Evolutionary conservation across 2,113 vertebrate species (phyloP), one percentile per base, ranked within the genome.

Genomic region (Pluvianellus socialis): DNA sequence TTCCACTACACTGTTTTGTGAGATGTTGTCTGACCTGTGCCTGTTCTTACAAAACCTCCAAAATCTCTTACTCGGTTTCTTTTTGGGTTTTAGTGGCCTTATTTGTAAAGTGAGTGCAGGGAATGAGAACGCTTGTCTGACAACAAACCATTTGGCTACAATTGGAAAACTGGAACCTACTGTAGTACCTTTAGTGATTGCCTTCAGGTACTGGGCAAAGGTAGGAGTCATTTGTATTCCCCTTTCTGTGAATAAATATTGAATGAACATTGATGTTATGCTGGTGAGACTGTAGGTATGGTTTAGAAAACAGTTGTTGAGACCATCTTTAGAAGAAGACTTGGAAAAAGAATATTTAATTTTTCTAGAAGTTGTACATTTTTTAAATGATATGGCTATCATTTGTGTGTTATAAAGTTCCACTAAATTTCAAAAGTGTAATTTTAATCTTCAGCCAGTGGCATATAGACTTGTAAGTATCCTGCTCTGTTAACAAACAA

Each of bases 41-140:
- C 15, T 85, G 9, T 86, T 91, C 27, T 75, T 79, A 55, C 6
- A 86, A 86, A 79, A 58, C 18, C 27, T 92, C 33, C 24, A 91
- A 66, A 33, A 66, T 82, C n/a, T 71, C 79, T 80, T 24, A 13
- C 45, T 68, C 87, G 76, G 33, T 90, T 65, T 52, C 91, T 79
- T 44, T 91, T 89, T 92, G 86, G 35, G 22, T 87, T 89, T 94
- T 97, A 99, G 99, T 97, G 99, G 98, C 94, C 98, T 99, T 95
- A 83, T 98, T 94, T 99, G 99, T 98, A 99, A 98, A 99, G 99
- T 99, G 96, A 99, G 99, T 77, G 99, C 99, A 75, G 99, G 99
- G 80, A 99, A 99, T 97, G 99, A 99, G 97, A 99, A 98, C 18
- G 99, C 99, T 18, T 99, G 97, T 97, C 98, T 99, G 68, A 99